Evolutionary conservation across 2,888 invertebrate species (phyloP), one percentile per base, ranked within the genome.

Genomic region (Agrotis puta): DNA sequence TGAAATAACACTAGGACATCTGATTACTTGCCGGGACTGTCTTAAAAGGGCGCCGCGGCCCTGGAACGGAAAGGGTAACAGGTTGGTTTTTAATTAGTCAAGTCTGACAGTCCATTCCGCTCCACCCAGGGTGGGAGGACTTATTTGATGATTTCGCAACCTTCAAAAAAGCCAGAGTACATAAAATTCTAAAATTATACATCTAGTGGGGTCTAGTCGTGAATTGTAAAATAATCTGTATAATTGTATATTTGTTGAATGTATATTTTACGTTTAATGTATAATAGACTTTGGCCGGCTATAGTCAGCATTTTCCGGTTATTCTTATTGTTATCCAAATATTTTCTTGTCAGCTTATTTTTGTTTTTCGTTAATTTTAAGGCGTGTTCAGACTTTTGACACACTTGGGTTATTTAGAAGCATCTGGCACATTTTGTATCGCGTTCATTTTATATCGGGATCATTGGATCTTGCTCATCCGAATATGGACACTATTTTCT

Each of bases 161-260:
- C 39, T 39, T 39, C 1, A 39, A 39, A 39, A 45, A 62, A n/a
- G 58, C 65, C 50, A 33, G 24, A 68, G 16, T 24, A 68, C 27
- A 27, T 27, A 16, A 11, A 39, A 11, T 61, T 73, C 20, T 57
- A 24, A 13, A 73, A 53, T 67, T 58, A 59, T 70, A 75, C 84
- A 82, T 81, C 74, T 82, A 82, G 83, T 87, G 79, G 65, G 77
- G 72, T 85, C 88, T 88, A 88, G 88, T 88, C 88, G 83, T 81
- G 77, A 81, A 77, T 69, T 58, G 56, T 73, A 63, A 33, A 62
- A 56, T 63, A 63, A 79, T 77, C 50, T 82, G 70, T 85, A 65
- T 71, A 74, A 72, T 68, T 82, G 77, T 71, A 66, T 80, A 77
- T 74, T 69, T 80, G 77, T 71, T 67, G 50, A 65, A 56, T 75